A percentile compares a stretch with the other conserved stretches of the same genome.
Evolutionary conservation across 2,797 vertebrate species (phyloP).

Genomic region (Danio aesculapii): DNA sequence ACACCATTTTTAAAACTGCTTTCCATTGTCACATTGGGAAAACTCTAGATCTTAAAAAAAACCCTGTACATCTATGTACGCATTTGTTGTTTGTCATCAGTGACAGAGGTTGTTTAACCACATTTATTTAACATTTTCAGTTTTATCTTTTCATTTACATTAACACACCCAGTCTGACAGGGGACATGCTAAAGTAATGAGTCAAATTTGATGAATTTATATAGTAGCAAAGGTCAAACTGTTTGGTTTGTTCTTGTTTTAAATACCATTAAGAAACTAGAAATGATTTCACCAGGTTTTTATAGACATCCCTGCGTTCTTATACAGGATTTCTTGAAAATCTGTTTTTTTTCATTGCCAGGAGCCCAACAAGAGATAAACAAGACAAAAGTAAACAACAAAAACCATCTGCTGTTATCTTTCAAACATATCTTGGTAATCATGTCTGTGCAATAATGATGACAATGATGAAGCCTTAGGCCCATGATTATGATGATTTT

Average conservation of each 20-base stretch:
- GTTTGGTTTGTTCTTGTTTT: background rate
- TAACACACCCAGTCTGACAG: background rate
- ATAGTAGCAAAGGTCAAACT: background rate
- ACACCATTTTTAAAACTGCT: background rate
- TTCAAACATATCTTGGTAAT: constrained; percentile 31
- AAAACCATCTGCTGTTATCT: constrained; percentile 28
- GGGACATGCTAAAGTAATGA: background rate
- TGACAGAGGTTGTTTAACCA: background rate
- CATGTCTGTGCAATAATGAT: constrained; percentile 20
- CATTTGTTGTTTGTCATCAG: background rate
- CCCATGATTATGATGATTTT: background rate
- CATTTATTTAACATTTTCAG: background rate
- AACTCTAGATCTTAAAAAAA: background rate
- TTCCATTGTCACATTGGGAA: background rate
- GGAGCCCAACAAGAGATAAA: constrained; percentile 1
- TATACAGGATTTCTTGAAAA: background rate
- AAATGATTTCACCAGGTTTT: background rate
- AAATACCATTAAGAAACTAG: background rate
- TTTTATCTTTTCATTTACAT: background rate
- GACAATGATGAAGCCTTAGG: constrained; percentile 22
- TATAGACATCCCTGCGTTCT: background rate
- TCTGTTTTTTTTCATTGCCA: background rate
- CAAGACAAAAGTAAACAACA: constrained; percentile 9
- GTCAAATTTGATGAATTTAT: background rate
- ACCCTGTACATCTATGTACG: background rate